phyloP scores from a whole-genome alignment of 2,797 vertebrate genomes.

The Apogon talboti region DNA sequence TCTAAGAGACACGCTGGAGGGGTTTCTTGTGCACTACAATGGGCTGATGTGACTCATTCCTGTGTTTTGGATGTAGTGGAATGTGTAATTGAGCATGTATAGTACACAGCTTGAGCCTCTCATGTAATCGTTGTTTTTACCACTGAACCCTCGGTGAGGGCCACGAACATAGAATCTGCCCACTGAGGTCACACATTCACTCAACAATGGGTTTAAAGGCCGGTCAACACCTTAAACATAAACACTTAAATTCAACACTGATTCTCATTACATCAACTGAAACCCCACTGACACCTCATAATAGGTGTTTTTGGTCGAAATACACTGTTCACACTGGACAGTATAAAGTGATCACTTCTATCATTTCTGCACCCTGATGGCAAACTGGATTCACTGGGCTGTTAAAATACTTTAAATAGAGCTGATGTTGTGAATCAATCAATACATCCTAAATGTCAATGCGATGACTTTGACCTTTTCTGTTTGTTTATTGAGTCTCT shows the following conservation, averaged over 20 bases:
- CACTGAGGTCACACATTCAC: slow-evolving; percentile 26
- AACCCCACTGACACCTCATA: too few species aligned
- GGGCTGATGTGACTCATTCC: slow-evolving; percentile 70
- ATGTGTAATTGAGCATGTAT: slow-evolving; percentile 69
- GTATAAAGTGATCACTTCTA: too few species aligned
- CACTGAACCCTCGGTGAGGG: slow-evolving; percentile 7
- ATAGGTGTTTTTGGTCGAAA: too few species aligned
- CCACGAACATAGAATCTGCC: slow-evolving; percentile 6
- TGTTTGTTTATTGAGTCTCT: too few species aligned
- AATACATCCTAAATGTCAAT: too few species aligned
- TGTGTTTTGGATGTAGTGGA: slow-evolving; percentile 64
- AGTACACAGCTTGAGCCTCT: slow-evolving; percentile 53
- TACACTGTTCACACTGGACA: too few species aligned
- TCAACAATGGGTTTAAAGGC: not conserved
- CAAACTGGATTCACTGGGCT: too few species aligned
- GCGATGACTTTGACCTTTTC: too few species aligned
- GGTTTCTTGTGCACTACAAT: slow-evolving; percentile 64
- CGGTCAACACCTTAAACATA: not conserved
- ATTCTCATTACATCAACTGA: too few species aligned
- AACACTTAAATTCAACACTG: not conserved
- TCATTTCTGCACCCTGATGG: too few species aligned
- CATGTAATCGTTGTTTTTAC: slow-evolving; percentile 52
- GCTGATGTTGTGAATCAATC: too few species aligned
- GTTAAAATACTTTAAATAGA: too few species aligned
- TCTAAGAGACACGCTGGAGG: slow-evolving; percentile 75